Evolutionary conservation across 2,113 vertebrate genomes (phyloP), one percentile per base, ranked within the genome.

Genomic region (Leptosomus discolor): DNA sequence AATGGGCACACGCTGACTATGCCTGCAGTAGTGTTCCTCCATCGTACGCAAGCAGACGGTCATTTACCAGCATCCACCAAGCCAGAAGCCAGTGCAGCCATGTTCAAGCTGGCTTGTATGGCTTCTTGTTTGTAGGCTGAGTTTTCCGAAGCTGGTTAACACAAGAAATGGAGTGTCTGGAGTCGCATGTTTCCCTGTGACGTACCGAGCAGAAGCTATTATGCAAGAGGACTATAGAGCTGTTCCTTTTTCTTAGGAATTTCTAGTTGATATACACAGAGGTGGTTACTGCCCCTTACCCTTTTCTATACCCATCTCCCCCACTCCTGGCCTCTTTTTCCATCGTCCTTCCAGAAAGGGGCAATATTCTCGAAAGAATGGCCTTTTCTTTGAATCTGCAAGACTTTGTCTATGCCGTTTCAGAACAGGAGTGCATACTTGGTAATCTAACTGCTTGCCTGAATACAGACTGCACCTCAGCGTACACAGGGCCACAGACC

Each of bases 61-160:
- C 64, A 29, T 45, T 69, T 46, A 51, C 53, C 39, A 36, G 8
- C 3, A 2, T 23, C 18, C 24, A 19, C 12, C 0, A 0, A 81
- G 43, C 30, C 68, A 19, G 74, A 26, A 46, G 16, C 41, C 39
- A 34, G 53, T 20, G 36, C 69, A 71, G 46, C 71, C 45, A n/a
- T 16, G 46, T 8, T 75, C 54, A 53, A 16, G 67, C 36, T 70
- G 60, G 23, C 77, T 75, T 24, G 6, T 12, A 2, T 7, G 8
- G 34, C 34, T 23, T 26, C 63, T 64, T 73, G 15, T 65, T 34
- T 56, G 54, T 23, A 60, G n/a, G 19, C 22, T 29, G 24, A n/a
- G 36, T 41, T 78, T 88, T 77, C 77, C 46, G 63, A 77, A 45
- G 11, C 32, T 51, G 22, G 5, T 63, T n/a, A 84, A 60, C 37